Base-by-base conservation (phyloP, 2,797 vertebrate genomes). In the Brotula barbata region DNA sequence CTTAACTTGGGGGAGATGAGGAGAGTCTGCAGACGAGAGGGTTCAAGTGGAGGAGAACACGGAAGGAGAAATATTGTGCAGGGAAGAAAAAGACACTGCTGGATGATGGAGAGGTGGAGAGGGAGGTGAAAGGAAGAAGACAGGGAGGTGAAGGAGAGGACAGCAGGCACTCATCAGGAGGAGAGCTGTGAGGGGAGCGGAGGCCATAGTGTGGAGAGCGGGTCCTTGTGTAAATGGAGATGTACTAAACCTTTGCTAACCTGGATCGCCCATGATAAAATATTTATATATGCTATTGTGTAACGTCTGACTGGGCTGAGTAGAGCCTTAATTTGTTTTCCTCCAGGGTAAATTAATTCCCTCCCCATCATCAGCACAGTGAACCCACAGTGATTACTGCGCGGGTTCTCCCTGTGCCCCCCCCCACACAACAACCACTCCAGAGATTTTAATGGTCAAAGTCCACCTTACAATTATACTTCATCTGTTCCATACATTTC, bases 241-340 rank as follows among this genome's bases (percentile, higher is more conserved):
- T 91, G 86, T 88, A 85, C 88, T 89, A 90, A 92, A 91, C 91
- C 89, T 92, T 88, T 89, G 85, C 85, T 89, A 91, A 91, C 90
- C 90, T 90, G 88, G 67, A 89, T 91, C 71, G 57, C 78, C 78
- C 83, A 85, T 89, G 89, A 92, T 93, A 87, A 92, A 92, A 92
- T 92, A 92, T 93, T 92, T 92, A 93, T 92, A 91, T 91, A 92
- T 90, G 92, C 89, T 87, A 87, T 92, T 92, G 91, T 92, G 85
- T 89, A 88, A 87, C 78, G 36, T 85, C 69, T 81, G 68, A 40
- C 77, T 40, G 41, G 60, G 52, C 83, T 77, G 77, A 89, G 81
- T 33, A 84, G 87, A 72, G 70, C 73, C 81, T 89, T 92, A 90
- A 92, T 92, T 91, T 92, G 91, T 93, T 92, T 91, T 91, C 64